Conservation (phyloP, 1,140 invertebrate genomes). For the Drosophila lacertosa region DNA sequence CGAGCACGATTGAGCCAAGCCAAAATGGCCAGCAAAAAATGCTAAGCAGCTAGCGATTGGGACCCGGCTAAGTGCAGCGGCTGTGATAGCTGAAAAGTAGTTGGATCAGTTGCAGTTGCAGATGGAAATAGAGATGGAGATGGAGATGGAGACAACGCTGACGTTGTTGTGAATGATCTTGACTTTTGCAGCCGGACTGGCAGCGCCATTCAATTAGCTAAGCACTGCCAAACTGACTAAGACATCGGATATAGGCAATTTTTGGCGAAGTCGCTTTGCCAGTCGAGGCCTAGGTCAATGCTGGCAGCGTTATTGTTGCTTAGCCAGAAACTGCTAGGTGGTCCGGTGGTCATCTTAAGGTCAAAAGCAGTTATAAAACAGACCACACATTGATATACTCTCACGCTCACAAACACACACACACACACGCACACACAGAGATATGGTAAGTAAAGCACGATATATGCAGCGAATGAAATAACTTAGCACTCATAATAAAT, state of each 20-base stretch:
- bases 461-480: slow-evolving; percentile 44
- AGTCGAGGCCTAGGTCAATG: slow-evolving; percentile 66
- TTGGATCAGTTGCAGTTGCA: slow-evolving; percentile 21
- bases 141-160: slow-evolving; percentile 19
- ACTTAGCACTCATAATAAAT: slow-evolving; percentile 75
- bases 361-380: slow-evolving; percentile 25
- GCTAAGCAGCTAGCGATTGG: slow-evolving; percentile 54
- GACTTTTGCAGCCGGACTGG: slow-evolving; percentile 26
- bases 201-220: slow-evolving; percentile 37
- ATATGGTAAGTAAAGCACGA: slow-evolving; percentile 14
- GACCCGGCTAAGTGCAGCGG: slow-evolving; percentile 53
- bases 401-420: slow-evolving; percentile 2
- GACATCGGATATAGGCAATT: neutral
- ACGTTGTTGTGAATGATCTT: slow-evolving; percentile 34
- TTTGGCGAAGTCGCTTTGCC: slow-evolving; percentile 2
- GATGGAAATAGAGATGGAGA: slow-evolving; percentile 24
- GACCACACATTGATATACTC: slow-evolving; percentile 5
- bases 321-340: slow-evolving; percentile 37
- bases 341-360: slow-evolving; percentile 43
- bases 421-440: neutral
- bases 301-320: slow-evolving; percentile 1
- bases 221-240: slow-evolving; percentile 4
- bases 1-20: slow-evolving; percentile 27
- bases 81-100: slow-evolving; percentile 20
- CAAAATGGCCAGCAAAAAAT: slow-evolving; percentile 45